Evolutionary conservation across 2,888 invertebrate species (phyloP).

Genomic region (Sarcophaga carnaria): DNA sequence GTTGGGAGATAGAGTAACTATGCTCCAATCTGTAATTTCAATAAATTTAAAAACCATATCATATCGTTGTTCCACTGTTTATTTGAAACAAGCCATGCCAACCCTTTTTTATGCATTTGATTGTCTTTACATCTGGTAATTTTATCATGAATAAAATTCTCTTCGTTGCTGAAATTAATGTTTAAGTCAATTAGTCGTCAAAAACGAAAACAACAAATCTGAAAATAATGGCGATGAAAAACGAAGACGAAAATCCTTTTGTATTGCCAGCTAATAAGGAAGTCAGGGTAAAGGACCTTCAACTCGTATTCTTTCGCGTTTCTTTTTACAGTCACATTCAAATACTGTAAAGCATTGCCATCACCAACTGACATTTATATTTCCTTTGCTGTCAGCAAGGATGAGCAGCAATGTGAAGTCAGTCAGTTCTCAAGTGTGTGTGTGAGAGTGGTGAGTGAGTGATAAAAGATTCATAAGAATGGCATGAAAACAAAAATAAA

Average conservation of each 20-base stretch:
- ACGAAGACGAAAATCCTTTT: background rate
- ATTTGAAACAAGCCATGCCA: background rate
- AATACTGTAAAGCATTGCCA: background rate
- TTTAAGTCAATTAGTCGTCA: too few relatives aligned
- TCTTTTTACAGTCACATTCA: background rate
- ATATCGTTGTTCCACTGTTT: too few relatives aligned
- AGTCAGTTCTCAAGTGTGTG: background rate
- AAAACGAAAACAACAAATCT: too few relatives aligned
- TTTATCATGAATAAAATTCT: too few relatives aligned
- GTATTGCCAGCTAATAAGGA: constrained; percentile 16
- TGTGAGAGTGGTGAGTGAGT: constrained; percentile 21
- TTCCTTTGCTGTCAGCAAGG: constrained; percentile 3
- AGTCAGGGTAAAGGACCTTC: constrained; percentile 37
- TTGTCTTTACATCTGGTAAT: background rate
- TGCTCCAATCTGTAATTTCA: too few relatives aligned
- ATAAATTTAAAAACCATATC: too few relatives aligned
- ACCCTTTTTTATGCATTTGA: background rate
- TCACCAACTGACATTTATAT: constrained; percentile 17
- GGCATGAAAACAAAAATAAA: constrained; percentile 4
- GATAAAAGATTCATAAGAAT: constrained; percentile 10
- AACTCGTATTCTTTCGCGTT: constrained; percentile 4
- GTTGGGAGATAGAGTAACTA: too few relatives aligned
- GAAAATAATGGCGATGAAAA: too few relatives aligned
- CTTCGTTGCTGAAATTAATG: too few relatives aligned
- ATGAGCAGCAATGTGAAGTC: background rate